Evolutionary conservation across 2,113 vertebrate species (phyloP), one percentile per base, ranked within the genome.

Genomic region (Amphilophus citrinellus): DNA sequence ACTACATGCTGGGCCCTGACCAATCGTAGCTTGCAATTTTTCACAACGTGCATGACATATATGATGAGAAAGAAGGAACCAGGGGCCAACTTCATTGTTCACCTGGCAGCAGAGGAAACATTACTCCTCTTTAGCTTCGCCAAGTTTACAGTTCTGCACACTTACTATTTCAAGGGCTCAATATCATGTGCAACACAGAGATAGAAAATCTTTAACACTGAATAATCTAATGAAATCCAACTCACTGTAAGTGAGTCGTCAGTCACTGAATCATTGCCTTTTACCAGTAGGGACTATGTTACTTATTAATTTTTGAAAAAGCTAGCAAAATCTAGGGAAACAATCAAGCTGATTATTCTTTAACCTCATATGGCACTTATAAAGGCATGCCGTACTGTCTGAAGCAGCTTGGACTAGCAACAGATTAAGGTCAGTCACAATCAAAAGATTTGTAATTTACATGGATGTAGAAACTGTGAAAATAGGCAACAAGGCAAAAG

Each of bases 91-190:
- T 73, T 73, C 66, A 73, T 73, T 73, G 66, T n/a, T 73, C 44
- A 73, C 66, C 37, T 32, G 39, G 63, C 53, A 47, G 22, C 61
- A 66, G 50, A 39, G 22, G 62, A 56, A 58, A 30, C 8, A 71
- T 32, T 32, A 22, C 39, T 71, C 27, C 24, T 81, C 63, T 59
- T 68, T 60, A 66, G 10, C 39, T 60, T 66, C 18, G 2, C 14
- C 73, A 73, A 73, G 44, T 73, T 73, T 73, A 73, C 27, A 73
- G 17, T n/a, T 73, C 13, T 13, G 66, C 44, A 73, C 66, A n/a
- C 50, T 39, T 58, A 39, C 32, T 20, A 17, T 61, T 77, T 39
- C 61, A 56, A 39, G 77, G 10, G 56, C 50, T 68, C 37, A 68
- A 57, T 20, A 32, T 68, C 32, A 47, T 18, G 7, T 58, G 22